phyloP scores from a whole-genome alignment of 2,888 invertebrate species.

The Acholoe squamosa region DNA sequence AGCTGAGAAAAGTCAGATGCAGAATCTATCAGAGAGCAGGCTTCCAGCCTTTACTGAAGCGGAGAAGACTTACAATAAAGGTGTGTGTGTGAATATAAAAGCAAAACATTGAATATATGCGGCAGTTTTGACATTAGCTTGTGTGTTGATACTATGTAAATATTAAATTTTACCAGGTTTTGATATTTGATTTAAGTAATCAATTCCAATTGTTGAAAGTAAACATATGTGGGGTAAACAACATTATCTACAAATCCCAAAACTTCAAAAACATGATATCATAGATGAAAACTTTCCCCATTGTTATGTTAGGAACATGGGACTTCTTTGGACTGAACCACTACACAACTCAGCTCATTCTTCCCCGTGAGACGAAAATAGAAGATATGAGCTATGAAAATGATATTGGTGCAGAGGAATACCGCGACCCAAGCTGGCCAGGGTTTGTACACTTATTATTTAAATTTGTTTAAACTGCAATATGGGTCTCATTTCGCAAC shows the following conservation, averaged over 20 bases:
- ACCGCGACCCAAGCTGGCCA: constrained; percentile 66
- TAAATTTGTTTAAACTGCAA: too few relatives aligned
- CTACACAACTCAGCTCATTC: constrained; percentile 85
- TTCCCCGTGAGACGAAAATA: constrained; percentile 39
- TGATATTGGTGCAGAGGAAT: constrained; percentile 67
- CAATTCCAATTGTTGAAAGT: too few relatives aligned
- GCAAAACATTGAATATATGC: too few relatives aligned
- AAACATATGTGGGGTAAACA: too few relatives aligned
- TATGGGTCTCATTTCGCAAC: too few relatives aligned
- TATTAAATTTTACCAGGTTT: too few relatives aligned
- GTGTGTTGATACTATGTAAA: too few relatives aligned
- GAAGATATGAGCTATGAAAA: constrained; percentile 61
- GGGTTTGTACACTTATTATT: constrained; percentile 45
- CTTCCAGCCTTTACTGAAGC: constrained; percentile 72
- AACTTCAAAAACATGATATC: too few relatives aligned
- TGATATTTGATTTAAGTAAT: background rate
- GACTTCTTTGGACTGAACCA: constrained; percentile 90
- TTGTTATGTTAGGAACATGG: constrained; percentile 83
- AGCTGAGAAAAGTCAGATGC: constrained; percentile 66
- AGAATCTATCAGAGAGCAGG: constrained; percentile 69
- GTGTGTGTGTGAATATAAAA: too few relatives aligned
- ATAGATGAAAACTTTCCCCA: too few relatives aligned
- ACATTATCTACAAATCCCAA: too few relatives aligned
- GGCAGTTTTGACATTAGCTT: too few relatives aligned
- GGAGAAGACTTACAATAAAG: constrained; percentile 69